Percentiles rank a stretch among this genome's conserved stretches.
These are phyloP conservation scores for Brachyptera risi DNA, from an alignment of 2,888 invertebrate genomes.

Conservation along the genomic window DNA sequence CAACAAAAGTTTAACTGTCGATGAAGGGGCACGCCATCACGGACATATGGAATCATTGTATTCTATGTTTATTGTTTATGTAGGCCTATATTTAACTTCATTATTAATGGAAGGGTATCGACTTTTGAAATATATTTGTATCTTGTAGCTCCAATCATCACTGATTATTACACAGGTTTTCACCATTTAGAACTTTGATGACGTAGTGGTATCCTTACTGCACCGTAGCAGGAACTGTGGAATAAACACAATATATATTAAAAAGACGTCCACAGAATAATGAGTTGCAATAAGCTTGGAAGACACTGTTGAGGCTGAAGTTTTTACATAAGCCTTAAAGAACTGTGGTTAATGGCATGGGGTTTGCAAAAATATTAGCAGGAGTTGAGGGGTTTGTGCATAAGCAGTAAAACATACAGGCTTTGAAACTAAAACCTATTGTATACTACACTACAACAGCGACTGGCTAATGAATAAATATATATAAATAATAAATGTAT, in stretches of 20 bases:
- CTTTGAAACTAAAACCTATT: too few species aligned
- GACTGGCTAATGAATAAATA: too few species aligned
- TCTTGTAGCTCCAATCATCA: slow-evolving; percentile 11
- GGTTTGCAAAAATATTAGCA: too few species aligned
- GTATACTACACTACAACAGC: too few species aligned
- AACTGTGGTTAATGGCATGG: not conserved
- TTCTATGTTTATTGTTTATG: slow-evolving; percentile 1
- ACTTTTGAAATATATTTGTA: slow-evolving; percentile 13
- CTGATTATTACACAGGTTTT: not conserved
- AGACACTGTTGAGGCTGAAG: too few species aligned
- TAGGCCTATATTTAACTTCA: not conserved
- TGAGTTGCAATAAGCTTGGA: too few species aligned
- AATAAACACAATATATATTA: not conserved
- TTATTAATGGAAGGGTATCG: slow-evolving; percentile 4
- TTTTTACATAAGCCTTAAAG: too few species aligned
- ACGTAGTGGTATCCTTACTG: not conserved
- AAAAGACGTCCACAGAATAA: too few species aligned
- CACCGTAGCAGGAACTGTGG: slow-evolving; percentile 13
- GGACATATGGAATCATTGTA: slow-evolving; percentile 15
- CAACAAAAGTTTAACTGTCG: not conserved
- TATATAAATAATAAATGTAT: too few species aligned
- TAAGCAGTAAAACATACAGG: too few species aligned
- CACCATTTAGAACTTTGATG: not conserved
- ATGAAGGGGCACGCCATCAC: slow-evolving; percentile 4
- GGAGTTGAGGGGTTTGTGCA: too few species aligned